A percentile compares a stretch with the other conserved stretches of the same genome.
These are phyloP conservation scores for Ellobius talpinus DNA, from an alignment of 2,113 vertebrate species.

Conservation along the genomic window DNA sequence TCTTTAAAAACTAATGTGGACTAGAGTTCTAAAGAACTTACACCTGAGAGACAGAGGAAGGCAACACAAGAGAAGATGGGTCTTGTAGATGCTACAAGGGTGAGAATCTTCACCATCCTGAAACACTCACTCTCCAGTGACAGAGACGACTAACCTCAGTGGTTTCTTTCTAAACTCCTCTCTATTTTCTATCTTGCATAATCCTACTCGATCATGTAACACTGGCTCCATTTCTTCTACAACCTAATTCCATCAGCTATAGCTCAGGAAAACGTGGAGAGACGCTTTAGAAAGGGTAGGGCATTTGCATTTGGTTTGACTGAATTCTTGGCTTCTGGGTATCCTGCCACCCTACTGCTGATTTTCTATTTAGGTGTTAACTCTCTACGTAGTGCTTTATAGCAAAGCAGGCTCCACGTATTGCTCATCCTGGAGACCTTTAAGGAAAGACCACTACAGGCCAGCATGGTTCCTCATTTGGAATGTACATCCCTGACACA, in stretches of 20 bases:
- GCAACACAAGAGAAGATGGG: neutral
- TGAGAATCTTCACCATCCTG: neutral
- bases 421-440: neutral
- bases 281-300: neutral
- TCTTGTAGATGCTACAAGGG: neutral
- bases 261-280: neutral
- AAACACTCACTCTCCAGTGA: neutral
- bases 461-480: neutral
- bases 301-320: neutral
- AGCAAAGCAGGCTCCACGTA: neutral
- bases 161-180: neutral
- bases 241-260: neutral
- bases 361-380: neutral
- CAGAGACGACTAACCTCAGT: neutral
- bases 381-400: neutral
- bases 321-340: neutral
- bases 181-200: neutral
- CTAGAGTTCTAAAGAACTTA: neutral
- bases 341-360: neutral
- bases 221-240: neutral
- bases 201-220: neutral
- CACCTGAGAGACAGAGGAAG: neutral
- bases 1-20: neutral
- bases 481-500: neutral
- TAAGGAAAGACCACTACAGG: neutral